These are phyloP conservation scores for Genyomyrus donnyi DNA, from an alignment of 2,113 vertebrate genomes.

Conservation along the genomic window DNA sequence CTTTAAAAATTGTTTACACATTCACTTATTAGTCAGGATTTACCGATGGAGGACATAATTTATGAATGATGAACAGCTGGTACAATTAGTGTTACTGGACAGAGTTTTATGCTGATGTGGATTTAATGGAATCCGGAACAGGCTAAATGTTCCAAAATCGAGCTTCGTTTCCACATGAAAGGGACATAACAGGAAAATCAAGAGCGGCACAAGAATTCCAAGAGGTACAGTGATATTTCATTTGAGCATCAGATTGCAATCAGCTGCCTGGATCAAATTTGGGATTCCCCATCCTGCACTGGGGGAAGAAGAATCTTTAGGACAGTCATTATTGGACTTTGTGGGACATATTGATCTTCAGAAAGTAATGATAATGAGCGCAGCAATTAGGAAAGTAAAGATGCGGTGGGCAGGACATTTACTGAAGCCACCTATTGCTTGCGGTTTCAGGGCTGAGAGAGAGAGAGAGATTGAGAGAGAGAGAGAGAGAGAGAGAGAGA, in stretches of 20 bases:
- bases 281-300: neutral
- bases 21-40: neutral
- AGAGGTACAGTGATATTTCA: neutral
- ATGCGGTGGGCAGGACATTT: neutral
- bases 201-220: neutral
- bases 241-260: neutral
- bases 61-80: neutral
- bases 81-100: neutral
- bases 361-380: neutral
- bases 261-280: neutral
- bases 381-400: neutral
- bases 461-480: too few species aligned
- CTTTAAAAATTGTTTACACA: neutral
- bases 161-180: neutral
- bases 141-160: neutral
- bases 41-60: neutral
- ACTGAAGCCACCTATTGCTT: neutral
- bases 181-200: neutral
- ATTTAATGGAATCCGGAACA: neutral
- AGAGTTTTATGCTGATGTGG: neutral
- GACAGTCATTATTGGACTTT: constrained; percentile 11
- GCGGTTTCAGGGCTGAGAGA: neutral
- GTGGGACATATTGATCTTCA: neutral
- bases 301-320: constrained; percentile 10
- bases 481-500: too few species aligned